Percentiles rank a stretch among this genome's conserved stretches.
phyloP scores from a whole-genome alignment of 2,113 vertebrate genomes.

The Gymnarchus niloticus region DNA sequence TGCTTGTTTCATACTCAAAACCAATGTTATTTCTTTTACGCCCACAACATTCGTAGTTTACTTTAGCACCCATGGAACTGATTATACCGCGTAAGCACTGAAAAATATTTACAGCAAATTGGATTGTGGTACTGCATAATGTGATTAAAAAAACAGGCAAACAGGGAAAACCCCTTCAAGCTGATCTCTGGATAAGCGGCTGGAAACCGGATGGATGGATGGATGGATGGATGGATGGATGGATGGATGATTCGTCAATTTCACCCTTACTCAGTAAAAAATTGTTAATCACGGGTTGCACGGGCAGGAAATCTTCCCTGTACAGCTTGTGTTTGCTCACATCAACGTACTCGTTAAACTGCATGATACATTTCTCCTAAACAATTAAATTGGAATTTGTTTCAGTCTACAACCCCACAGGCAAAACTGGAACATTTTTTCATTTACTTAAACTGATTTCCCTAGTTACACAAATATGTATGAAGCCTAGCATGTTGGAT shows the following conservation, averaged over 20 bases:
- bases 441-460: not conserved
- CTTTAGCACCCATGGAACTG: conserved; percentile 7
- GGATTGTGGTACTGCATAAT: conserved; percentile 1
- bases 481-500: not conserved
- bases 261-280: not conserved
- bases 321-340: too few relatives aligned
- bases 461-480: not conserved
- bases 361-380: too few relatives aligned
- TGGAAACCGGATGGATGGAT: not conserved
- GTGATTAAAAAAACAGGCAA: not conserved
- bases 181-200: not conserved
- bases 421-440: too few relatives aligned
- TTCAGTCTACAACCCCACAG: too few relatives aligned
- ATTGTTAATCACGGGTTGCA: too few relatives aligned
- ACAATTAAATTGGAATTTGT: too few relatives aligned
- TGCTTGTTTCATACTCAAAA: not conserved
- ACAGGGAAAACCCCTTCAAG: not conserved
- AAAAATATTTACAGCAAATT: conserved; percentile 15
- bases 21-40: not conserved
- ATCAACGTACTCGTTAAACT: too few relatives aligned
- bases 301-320: too few relatives aligned
- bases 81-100: not conserved
- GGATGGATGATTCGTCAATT: not conserved
- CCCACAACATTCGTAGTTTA: not conserved
- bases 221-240: not conserved